Evolutionary conservation across 2,888 invertebrate species (phyloP), one percentile per base, ranked within the genome.

Genomic region (Epinotia ramella): DNA sequence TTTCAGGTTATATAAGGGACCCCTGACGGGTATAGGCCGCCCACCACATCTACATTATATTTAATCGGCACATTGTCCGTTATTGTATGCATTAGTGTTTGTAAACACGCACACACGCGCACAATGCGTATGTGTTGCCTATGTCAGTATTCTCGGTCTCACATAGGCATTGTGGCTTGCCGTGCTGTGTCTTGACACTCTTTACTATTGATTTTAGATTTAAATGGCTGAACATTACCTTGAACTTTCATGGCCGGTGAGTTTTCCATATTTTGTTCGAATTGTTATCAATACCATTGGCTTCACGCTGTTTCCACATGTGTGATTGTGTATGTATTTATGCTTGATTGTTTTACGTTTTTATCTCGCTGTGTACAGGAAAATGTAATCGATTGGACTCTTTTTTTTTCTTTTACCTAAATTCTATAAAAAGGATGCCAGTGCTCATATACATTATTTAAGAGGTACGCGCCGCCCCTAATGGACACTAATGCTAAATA

Each of bases 221-320:
- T 84, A 85, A 86, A 87, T 88, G 85, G 84, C 84, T 82, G 83
- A 79, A 63, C 81, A 81, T 83, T 81, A 89, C 91, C 91, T 93
- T 92, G 91, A 91, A 90, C 89, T 90, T 86, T 86, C 65, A 93
- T 93, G 93, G 90, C 93, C 84, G 93, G 93, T 94, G 84, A 94
- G 93, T 90, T 81, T 74, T 67, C 63, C 63, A 24, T 64, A 20
- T 6, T 49, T 66, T 40, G 9, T 66, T 73, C 13, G 28, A 57
- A 28, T 68, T 28, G 59, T 49, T 65, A 59, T 65, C 57, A 20
- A 18, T 59, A 20, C 4, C 28, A 40, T 40, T 20, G 44, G 3
- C 28, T 33, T 3, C 24, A 12, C 33, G 28, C 13, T 11, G n/a
- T 28, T 20, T 33, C 6, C 13, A 12, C 44, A 13, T 44, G 9